Base-by-base conservation (phyloP, 1,140 invertebrate genomes). In the Leptinotarsa undecemlineata region DNA sequence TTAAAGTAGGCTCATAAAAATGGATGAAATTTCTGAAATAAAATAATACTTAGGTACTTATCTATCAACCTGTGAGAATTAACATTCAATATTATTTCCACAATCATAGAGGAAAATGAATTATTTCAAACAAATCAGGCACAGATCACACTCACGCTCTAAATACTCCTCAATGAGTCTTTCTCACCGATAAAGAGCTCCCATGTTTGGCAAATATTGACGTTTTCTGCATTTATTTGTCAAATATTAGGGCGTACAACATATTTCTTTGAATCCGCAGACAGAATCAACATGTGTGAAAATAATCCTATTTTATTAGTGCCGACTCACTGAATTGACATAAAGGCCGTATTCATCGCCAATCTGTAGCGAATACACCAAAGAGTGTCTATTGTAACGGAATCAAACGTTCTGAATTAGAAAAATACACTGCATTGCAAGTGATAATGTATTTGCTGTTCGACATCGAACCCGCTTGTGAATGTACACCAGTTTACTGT, bases 251-350 rank as follows among this genome's bases (percentile, higher is more conserved):
- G 67, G 51, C 14, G 51, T 57, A 57, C 17, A 57, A 57, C n/a
- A 63, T 73, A 78, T 78, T 78, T 74, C 74, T 75, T 78, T 78
- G 74, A 78, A 57, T 57, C 51, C 75, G 70, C 74, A 78, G 77
- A 67, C 79, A 60, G 77, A 78, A 77, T 74, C 77, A 76, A 79
- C 76, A 79, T 79, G 77, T 80, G 77, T 77, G 74, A 79, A 80
- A 80, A 79, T 80, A 80, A 80, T 80, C 79, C 77, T 74, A 73
- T 80, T 79, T 80, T 73, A 76, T 79, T 77, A 76, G 77, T 79
- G 77, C 73, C 74, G 79, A 80, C 72, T 75, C 77, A 80, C 68
- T 79, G 79, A 73, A 77, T 77, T 71, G 72, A 57, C 68, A 80
- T 77, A 80, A 80, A 80, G 76, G 74, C 70, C 70, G 71, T 77